phyloP scores from a whole-genome alignment of 2,113 vertebrate genomes.

The Gymnocephalus cernua region DNA sequence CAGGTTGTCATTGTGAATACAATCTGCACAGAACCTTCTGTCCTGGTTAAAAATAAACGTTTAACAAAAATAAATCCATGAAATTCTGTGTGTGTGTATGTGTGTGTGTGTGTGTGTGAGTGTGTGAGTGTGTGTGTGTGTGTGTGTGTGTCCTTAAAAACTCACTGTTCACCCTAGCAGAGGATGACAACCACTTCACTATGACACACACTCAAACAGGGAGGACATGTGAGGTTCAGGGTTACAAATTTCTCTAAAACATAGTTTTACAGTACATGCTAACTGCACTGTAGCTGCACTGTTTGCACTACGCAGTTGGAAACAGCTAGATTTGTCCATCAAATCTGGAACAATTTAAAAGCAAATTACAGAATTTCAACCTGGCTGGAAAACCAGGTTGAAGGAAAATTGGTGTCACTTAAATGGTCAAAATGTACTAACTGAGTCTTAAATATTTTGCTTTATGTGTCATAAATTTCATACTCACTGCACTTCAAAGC shows the following conservation, averaged over 20 bases:
- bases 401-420: not conserved
- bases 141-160: not conserved
- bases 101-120: not conserved
- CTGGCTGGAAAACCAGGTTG: not conserved
- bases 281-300: not conserved
- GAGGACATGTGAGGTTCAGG: not conserved
- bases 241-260: not conserved
- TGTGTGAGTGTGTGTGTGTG: not conserved
- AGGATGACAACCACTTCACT: not conserved
- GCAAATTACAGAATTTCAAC: not conserved
- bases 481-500: not conserved
- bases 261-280: not conserved
- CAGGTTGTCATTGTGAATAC: conserved; percentile 27
- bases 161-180: not conserved
- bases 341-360: not conserved
- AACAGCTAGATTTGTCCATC: not conserved
- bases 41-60: conserved; percentile 26
- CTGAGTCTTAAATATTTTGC: not conserved
- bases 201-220: not conserved
- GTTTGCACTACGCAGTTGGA: not conserved
- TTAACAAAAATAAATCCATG: conserved; percentile 8
- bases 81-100: not conserved
- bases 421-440: not conserved
- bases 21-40: conserved; percentile 24
- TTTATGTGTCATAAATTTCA: not conserved